Conservation (phyloP, 2,797 vertebrate genomes). For the Gambusia yucatana region DNA sequence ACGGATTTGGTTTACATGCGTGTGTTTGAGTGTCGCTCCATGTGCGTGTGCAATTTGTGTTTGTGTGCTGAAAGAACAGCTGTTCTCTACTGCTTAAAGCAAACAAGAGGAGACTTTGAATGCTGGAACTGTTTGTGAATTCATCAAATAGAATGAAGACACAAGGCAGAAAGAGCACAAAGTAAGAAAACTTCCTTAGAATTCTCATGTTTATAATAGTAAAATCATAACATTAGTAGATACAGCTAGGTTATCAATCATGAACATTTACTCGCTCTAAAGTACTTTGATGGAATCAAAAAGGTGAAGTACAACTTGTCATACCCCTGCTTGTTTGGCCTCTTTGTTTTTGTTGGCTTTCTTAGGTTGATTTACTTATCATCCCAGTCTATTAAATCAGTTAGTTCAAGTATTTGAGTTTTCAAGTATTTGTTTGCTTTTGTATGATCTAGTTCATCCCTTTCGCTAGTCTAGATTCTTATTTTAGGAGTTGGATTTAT, state of each 20-base stretch:
- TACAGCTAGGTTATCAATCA: neutral
- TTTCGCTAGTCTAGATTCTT: too few relatives aligned
- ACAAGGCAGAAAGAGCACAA: conserved; percentile 9
- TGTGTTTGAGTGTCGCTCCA: conserved; percentile 12
- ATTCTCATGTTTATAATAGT: neutral
- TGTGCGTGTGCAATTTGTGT: conserved; percentile 4
- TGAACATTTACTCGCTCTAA: neutral
- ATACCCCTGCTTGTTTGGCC: too few relatives aligned
- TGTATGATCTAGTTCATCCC: too few relatives aligned
- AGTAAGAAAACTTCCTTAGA: conserved; percentile 3
- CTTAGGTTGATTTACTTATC: too few relatives aligned
- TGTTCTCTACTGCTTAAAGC: conserved; percentile 51
- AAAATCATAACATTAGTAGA: neutral
- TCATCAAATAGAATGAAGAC: conserved; percentile 47
- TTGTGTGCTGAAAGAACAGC: conserved; percentile 35
- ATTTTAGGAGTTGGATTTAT: too few relatives aligned
- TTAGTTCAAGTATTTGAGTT: too few relatives aligned
- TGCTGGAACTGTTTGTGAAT: conserved; percentile 48
- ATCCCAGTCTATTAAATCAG: too few relatives aligned
- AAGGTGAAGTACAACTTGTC: neutral
- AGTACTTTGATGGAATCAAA: neutral
- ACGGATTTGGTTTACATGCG: conserved; percentile 10
- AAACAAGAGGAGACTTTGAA: conserved; percentile 51
- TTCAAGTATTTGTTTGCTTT: too few relatives aligned
- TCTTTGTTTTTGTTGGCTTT: too few relatives aligned